Conservation (phyloP, 2,113 vertebrate genomes). For the Trematocara marginatum region DNA sequence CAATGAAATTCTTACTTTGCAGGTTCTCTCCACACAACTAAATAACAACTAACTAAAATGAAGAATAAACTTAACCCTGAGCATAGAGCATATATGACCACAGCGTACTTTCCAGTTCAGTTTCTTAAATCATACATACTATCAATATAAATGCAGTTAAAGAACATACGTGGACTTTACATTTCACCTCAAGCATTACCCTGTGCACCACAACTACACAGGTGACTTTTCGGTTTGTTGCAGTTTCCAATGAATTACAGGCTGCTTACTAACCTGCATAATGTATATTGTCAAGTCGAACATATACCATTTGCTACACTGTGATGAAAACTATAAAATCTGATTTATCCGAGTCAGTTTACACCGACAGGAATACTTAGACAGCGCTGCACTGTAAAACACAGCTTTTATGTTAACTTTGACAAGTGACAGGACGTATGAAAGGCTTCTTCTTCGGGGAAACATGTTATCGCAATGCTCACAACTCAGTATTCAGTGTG, state of each 20-base stretch:
- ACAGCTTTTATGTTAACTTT: not conserved
- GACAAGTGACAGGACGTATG: not conserved
- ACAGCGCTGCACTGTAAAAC: not conserved
- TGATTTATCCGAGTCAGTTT: not conserved
- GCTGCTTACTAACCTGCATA: too few species aligned
- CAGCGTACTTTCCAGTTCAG: not conserved
- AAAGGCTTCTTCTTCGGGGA: not conserved
- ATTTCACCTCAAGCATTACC: not conserved
- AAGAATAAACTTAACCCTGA: not conserved
- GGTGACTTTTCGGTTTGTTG: not conserved
- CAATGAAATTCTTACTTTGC: not conserved
- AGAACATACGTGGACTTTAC: not conserved
- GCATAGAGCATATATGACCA: not conserved
- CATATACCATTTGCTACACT: not conserved
- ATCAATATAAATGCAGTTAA: not conserved
- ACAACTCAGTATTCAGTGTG: not conserved
- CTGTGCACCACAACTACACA: not conserved
- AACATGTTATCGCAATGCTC: not conserved
- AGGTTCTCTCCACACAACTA: not conserved
- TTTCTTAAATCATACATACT: not conserved
- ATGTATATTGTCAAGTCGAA: not conserved
- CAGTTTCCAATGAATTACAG: not conserved
- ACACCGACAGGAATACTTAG: not conserved
- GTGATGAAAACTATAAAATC: not conserved
- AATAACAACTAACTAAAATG: not conserved